Evolutionary conservation across 2,797 vertebrate genomes (phyloP).

Genomic region (Aplochiton taeniatus): DNA sequence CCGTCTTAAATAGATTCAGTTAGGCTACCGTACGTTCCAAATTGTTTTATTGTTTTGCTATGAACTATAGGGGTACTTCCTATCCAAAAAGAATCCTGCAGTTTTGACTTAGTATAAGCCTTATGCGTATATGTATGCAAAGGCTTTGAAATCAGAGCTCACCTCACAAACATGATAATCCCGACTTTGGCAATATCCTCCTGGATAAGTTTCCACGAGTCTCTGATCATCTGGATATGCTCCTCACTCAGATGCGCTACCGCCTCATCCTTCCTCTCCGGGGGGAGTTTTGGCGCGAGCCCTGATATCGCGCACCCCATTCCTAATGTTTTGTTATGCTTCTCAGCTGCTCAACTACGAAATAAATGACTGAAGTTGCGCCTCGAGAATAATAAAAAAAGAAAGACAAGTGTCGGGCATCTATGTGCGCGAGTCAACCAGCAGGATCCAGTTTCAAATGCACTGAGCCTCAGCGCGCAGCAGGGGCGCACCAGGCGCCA

Average conservation of each 20-base stretch:
- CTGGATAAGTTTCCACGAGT: constrained; percentile 82
- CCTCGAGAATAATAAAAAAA: not conserved
- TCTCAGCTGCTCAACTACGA: too few species aligned
- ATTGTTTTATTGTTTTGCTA: too few species aligned
- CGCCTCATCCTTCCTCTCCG: constrained; percentile 47
- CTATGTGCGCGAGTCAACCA: too few species aligned
- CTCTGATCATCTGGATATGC: constrained; percentile 76
- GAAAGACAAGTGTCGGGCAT: too few species aligned
- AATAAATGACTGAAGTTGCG: too few species aligned
- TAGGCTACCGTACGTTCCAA: too few species aligned
- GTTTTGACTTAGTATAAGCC: too few species aligned
- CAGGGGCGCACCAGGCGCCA: constrained; percentile 5
- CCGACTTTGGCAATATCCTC: constrained; percentile 83
- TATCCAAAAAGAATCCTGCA: too few species aligned
- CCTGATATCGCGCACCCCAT: constrained; percentile 83
- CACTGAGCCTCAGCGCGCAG: too few species aligned
- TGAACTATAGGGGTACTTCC: too few species aligned
- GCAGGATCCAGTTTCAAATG: too few species aligned
- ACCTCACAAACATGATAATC: constrained; percentile 85
- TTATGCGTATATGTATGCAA: not conserved
- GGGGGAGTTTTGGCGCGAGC: constrained; percentile 60
- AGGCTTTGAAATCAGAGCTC: constrained; percentile 25
- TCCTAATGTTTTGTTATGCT: constrained; percentile 28
- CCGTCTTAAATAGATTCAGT: too few species aligned
- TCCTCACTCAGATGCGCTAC: constrained; percentile 52